These are phyloP conservation scores for Chironomus striatipennis DNA, from an alignment of 1,140 invertebrate genomes.

Conservation along the genomic window DNA sequence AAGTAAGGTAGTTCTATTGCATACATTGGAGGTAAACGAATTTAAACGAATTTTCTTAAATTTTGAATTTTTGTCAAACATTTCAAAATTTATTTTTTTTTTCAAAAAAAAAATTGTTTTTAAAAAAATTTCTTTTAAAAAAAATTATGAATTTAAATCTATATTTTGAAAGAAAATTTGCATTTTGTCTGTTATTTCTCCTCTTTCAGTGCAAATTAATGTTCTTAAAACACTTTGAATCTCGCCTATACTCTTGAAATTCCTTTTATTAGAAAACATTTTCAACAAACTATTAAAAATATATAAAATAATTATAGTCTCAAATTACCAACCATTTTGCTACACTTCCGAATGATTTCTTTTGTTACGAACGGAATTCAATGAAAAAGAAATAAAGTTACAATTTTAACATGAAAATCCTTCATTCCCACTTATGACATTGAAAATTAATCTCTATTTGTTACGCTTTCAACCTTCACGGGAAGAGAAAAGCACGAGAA, in stretches of 20 bases:
- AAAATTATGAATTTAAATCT: too few relatives aligned
- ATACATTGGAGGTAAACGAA: too few relatives aligned
- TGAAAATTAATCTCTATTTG: constrained; percentile 18
- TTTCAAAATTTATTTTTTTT: too few relatives aligned
- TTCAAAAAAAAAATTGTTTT: too few relatives aligned
- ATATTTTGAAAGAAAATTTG: too few relatives aligned
- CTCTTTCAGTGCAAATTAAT: too few relatives aligned
- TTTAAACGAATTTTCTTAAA: too few relatives aligned
- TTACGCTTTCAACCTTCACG: neutral
- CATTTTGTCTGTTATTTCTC: too few relatives aligned
- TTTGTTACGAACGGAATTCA: neutral
- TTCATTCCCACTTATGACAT: neutral
- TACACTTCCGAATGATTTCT: neutral
- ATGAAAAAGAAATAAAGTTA: neutral
- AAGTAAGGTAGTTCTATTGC: too few relatives aligned
- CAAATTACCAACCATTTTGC: neutral
- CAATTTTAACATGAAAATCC: neutral
- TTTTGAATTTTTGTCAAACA: too few relatives aligned
- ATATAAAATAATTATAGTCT: neutral
- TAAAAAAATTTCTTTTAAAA: too few relatives aligned
- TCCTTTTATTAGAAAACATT: neutral
- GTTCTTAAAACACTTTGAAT: neutral
- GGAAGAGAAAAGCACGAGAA: neutral
- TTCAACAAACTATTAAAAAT: neutral
- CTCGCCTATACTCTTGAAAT: neutral